Evolutionary conservation across 1,140 invertebrate species (phyloP), one percentile per base, ranked within the genome.

Genomic region (Drosophila pruinosa): DNA sequence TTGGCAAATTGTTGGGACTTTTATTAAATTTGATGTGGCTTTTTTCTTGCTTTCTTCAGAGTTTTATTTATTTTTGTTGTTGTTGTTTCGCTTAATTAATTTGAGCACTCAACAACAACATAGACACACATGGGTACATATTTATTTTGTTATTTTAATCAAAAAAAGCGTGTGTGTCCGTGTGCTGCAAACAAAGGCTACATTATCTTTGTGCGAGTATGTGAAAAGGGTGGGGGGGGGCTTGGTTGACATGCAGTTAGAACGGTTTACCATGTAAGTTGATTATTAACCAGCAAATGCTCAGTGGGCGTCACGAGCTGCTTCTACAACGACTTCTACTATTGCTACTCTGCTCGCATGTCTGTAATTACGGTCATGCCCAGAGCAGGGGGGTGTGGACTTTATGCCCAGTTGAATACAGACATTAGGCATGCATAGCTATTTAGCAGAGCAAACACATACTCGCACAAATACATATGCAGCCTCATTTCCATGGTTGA

Each of bases 371-470:
- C 71, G 48, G 57, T 61, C 61, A 52, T 74, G 73, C 81, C 62
- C 69, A 54, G 61, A 69, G 53, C 17, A 4, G 39, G 5, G 10
- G 53, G 19, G 17, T 15, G 65, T 63, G 61, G 64, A 63, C 67
- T 79, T 83, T 63, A 76, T 69, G 72, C 75, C 81, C 81, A 82
- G 74, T 81, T 88, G 79, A 88, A 81, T 86, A 81, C 81, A 88
- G 77, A 86, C 77, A 86, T 88, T 88, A 75, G 77, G 61, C 81
- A 85, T 85, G 82, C 81, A 85, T 71, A 77, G 72, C 81, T 85
- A 70, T 83, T 85, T 85, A 76, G 75, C 34, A 57, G 41, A 41
- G 71, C 58, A 65, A 64, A 67, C 59, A 75, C 56, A 61, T 21
- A 57, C 41, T 19, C 58, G 70, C 53, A 38, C 47, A 22, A 39